Percentiles rank a stretch among this genome's conserved stretches.
Evolutionary conservation across 2,113 vertebrate species (phyloP).

Genomic region (Procavia capensis): DNA sequence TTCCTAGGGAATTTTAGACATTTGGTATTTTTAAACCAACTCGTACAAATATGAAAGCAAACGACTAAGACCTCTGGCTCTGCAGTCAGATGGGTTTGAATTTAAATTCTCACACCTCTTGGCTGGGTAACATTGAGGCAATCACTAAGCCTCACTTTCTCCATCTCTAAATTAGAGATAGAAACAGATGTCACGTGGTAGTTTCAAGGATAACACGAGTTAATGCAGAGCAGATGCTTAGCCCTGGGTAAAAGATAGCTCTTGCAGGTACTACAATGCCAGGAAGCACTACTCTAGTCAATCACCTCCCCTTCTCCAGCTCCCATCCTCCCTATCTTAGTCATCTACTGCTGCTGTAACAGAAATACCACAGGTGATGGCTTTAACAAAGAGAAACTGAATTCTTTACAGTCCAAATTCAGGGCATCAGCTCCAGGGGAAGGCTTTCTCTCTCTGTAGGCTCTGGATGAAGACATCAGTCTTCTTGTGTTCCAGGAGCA

Average conservation of each 20-base stretch:
- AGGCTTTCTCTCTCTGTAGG: too few species aligned
- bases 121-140: background rate
- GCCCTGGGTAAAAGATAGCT: background rate
- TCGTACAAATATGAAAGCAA: conserved; percentile 20
- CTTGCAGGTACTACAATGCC: background rate
- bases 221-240: background rate
- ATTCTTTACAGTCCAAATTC: too few species aligned
- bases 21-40: conserved; percentile 13
- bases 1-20: background rate
- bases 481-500: too few species aligned
- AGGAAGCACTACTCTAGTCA: background rate
- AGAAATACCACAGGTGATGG: too few species aligned
- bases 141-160: background rate
- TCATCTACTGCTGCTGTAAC: too few species aligned
- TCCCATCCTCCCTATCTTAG: rapidly evolving
- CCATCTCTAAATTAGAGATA: background rate
- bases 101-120: background rate
- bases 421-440: too few species aligned
- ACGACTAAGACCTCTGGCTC: conserved; percentile 12
- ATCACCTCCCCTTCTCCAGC: background rate
- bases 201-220: background rate
- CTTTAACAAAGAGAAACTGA: too few species aligned
- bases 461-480: too few species aligned
- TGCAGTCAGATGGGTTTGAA: background rate
- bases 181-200: background rate